Evolutionary conservation across 2,113 vertebrate species (phyloP).

Genomic region (Odocoileus virginianus): DNA sequence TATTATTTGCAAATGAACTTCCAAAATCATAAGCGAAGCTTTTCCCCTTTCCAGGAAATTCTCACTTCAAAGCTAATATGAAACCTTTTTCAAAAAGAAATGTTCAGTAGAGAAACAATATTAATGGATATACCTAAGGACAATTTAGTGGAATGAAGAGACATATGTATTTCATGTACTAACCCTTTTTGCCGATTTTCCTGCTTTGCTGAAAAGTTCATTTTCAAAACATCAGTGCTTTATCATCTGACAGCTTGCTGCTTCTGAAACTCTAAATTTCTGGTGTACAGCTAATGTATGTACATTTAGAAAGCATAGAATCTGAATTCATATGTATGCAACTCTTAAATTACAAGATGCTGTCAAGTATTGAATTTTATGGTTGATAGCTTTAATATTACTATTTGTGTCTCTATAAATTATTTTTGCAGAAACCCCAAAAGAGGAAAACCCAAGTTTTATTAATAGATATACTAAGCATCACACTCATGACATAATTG

Average conservation of each 20-base stretch:
- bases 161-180: slow-evolving; percentile 39
- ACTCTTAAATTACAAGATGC: slow-evolving; percentile 73
- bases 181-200: slow-evolving; percentile 23
- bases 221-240: slow-evolving; percentile 67
- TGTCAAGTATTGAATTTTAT: slow-evolving; percentile 77
- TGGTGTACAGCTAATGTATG: slow-evolving; percentile 68
- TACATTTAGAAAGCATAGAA: slow-evolving; percentile 70
- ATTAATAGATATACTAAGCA: slow-evolving; percentile 73
- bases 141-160: not conserved
- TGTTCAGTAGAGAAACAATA: not conserved
- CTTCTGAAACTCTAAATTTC: slow-evolving; percentile 70
- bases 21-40: slow-evolving; percentile 23
- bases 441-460: slow-evolving; percentile 61
- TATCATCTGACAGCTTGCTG: slow-evolving; percentile 69
- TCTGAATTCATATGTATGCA: slow-evolving; percentile 71
- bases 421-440: slow-evolving; percentile 68
- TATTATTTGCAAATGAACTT: slow-evolving; percentile 37
- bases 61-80: slow-evolving; percentile 33
- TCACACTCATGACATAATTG: slow-evolving; percentile 75
- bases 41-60: slow-evolving; percentile 38
- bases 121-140: slow-evolving; percentile 37
- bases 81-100: slow-evolving; percentile 11
- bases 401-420: slow-evolving; percentile 80
- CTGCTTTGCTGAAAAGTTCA: slow-evolving; percentile 48
- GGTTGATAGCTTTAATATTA: slow-evolving; percentile 79